Evolutionary conservation across 2,113 vertebrate species (phyloP), one percentile per base, ranked within the genome.

Genomic region (Hymenochirus boettgeri): DNA sequence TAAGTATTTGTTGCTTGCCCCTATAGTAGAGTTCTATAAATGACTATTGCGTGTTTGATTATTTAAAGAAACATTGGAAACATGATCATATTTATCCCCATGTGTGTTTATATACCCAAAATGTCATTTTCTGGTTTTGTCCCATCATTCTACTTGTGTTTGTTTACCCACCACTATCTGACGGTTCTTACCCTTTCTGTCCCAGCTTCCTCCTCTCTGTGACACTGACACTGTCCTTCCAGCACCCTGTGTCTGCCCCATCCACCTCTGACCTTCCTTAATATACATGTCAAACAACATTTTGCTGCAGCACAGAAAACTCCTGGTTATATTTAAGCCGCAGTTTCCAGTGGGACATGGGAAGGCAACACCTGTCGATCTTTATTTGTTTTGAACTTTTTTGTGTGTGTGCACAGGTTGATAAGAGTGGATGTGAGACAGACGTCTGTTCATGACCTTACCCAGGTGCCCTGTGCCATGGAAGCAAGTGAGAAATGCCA

Each of bases 401-500:
- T n/a, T n/a, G n/a, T n/a, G n/a, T n/a, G n/a, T n/a, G n/a, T n/a
- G n/a, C n/a, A n/a, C n/a, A n/a, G n/a, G n/a, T n/a, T n/a, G n/a
- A n/a, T n/a, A n/a, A n/a, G n/a, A n/a, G 29, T 23, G 21, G 31
- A 4, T 12, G 3, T 39, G 5, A 51, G 2, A n/a, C 17, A 6
- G 5, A 1, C 29, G 22, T 29, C 56, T 39, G 31, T 59, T 51
- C 55, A 58, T 58, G 55, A 51, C 2, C 29, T 37, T 33, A 22
- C 29, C 31, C 10, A 27, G 15, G 57, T 23, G 22, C 7, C 24
- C n/a, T 7, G 29, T n/a, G 27, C 10, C 3, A 66, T 66, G 64
- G 64, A 66, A n/a, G 46, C 64, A 10, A 58, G 27, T 17, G 64
- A 66, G 64, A 66, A 66, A 47, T 42, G 27, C 63, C 63, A 66